phyloP scores from a whole-genome alignment of 2,888 invertebrate genomes.

The Macropis europaea region DNA sequence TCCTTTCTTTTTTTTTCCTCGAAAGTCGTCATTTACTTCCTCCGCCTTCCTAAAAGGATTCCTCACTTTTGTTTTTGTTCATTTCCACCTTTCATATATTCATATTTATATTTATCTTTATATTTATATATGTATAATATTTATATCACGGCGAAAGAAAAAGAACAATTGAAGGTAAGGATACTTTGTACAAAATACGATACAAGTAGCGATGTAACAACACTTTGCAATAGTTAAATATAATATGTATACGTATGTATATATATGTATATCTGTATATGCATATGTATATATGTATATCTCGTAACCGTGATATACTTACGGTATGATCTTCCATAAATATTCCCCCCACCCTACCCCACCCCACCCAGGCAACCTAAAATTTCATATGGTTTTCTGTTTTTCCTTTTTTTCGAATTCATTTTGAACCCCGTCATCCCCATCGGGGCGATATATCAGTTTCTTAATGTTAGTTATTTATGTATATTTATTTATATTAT shows the following conservation, averaged over 20 bases:
- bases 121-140: slow-evolving; percentile 7
- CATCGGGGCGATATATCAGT: slow-evolving; percentile 3
- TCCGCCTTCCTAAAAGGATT: slow-evolving; percentile 29
- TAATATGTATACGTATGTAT: slow-evolving; percentile 70
- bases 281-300: slow-evolving; percentile 46
- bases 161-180: slow-evolving; percentile 61
- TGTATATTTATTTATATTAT: slow-evolving; percentile 25
- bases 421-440: not conserved
- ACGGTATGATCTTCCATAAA: slow-evolving; percentile 34
- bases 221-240: slow-evolving; percentile 79
- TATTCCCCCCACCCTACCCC: not conserved
- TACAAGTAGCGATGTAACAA: slow-evolving; percentile 79
- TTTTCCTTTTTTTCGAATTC: slow-evolving; percentile 9
- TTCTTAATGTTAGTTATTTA: slow-evolving; percentile 29
- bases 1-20: too few relatives aligned
- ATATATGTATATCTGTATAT: slow-evolving; percentile 56
- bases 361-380: too few relatives aligned
- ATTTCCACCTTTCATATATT: not conserved
- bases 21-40: slow-evolving; percentile 18
- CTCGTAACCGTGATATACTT: slow-evolving; percentile 43
- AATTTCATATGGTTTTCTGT: too few relatives aligned
- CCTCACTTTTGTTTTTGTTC: not conserved
- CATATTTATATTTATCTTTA: slow-evolving; percentile 18
- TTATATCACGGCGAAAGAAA: slow-evolving; percentile 49
- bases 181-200: slow-evolving; percentile 79